Evolutionary conservation across 2,888 invertebrate genomes (phyloP).

Genomic region (Caenorhabditis japonica): DNA sequence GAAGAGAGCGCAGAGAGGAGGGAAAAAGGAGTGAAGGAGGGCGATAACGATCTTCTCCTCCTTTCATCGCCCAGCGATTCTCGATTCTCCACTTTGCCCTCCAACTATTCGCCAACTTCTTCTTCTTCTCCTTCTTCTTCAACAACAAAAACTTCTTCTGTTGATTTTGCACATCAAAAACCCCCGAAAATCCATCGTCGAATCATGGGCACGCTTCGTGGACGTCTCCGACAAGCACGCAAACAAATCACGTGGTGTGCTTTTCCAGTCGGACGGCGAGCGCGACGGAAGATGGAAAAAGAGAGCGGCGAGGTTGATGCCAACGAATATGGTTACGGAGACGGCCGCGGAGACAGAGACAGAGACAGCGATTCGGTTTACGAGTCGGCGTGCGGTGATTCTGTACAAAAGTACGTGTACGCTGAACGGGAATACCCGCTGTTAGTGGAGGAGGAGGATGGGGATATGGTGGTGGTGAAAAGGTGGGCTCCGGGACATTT

Average conservation of each 20-base stretch:
- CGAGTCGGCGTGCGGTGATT: slow-evolving; percentile 43
- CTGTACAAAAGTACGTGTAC: slow-evolving; percentile 18
- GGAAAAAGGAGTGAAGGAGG: slow-evolving; percentile 14
- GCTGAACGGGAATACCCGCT: slow-evolving; percentile 2
- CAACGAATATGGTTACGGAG: background rate
- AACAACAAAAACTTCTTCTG: no score
- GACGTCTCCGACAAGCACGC: slow-evolving; percentile 54
- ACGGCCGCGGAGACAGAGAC: slow-evolving; percentile 4
- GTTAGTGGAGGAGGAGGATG: no score
- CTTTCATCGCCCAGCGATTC: slow-evolving; percentile 8
- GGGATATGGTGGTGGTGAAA: no score
- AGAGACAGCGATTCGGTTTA: slow-evolving; percentile 23
- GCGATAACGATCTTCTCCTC: slow-evolving; percentile 31
- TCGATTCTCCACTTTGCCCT: background rate
- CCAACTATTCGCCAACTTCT: slow-evolving; percentile 3
- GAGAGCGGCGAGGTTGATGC: slow-evolving; percentile 25
- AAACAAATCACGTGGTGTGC: slow-evolving; percentile 57
- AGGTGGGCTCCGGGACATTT: background rate
- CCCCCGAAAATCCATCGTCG: slow-evolving; percentile 16
- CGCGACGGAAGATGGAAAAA: background rate
- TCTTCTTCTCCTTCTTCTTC: slow-evolving; percentile 8
- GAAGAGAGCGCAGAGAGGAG: slow-evolving; percentile 19
- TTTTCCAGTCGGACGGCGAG: slow-evolving; percentile 49
- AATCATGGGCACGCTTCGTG: slow-evolving; percentile 56
- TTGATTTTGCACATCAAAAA: background rate